Base-by-base conservation (phyloP, 2,888 invertebrate species). In the Dryadula phaetusa region DNA sequence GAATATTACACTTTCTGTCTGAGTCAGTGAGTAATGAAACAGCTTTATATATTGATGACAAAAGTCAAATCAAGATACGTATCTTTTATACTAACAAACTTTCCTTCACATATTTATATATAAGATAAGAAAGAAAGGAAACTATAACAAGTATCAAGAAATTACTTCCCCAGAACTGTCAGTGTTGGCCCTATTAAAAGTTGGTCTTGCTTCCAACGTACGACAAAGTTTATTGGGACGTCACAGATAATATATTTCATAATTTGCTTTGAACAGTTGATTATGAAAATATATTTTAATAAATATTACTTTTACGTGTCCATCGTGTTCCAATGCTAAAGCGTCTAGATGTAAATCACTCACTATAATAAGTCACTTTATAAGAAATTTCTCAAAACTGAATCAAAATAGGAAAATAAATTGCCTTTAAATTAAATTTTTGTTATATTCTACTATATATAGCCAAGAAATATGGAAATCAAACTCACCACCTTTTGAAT, bases 101-200 rank as follows among this genome's bases (percentile, higher is more conserved):
- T 52, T 25, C n/a, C 6, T n/a, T 32, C 16, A 16, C 16, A 42
- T 16, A 16, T 42, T 42, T 42, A 52, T 28, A 52, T 52, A 52
- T 32, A 16, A 32, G 16, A 52, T 32, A 32, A 16, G 28, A 14
- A 52, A 16, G 10, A 16, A 32, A 52, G 52, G 10, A 32, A 52
- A 52, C 52, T 52, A 52, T 16, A 32, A 28, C 16, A 52, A 52
- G 25, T 52, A 52, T 32, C 16, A 28, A 28, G 28, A 52, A 52
- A 52, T 52, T 16, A 52, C 52, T 28, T 28, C 16, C 0, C 16
- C 52, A 52, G 56, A 56, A 22, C 56, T 56, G 56, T 22, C 56
- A 40, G 22, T 56, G 37, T 54, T 46, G 46, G 44, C 46, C 60
- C 44, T 60, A 60, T 60, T 60, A 60, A 60, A 60, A 60, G 44